Conservation (phyloP, 2,797 vertebrate genomes). For the Phoxinus dragarum region DNA sequence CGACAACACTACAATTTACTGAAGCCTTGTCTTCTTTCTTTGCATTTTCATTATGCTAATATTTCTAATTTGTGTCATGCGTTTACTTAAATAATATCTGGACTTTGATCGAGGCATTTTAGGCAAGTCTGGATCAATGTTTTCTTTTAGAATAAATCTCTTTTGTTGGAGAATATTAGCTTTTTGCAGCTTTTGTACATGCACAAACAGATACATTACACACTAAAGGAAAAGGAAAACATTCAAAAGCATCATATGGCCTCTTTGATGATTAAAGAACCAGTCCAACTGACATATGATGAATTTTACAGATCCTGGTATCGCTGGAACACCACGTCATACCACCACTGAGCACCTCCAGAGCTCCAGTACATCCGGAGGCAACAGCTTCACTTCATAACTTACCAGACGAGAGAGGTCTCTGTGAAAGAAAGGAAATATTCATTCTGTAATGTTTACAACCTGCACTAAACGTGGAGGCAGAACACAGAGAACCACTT, state of each 20-base stretch:
- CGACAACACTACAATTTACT: not conserved
- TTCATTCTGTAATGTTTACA: conserved; percentile 56
- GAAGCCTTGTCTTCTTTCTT: too few species aligned
- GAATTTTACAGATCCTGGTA: conserved; percentile 86
- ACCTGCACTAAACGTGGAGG: conserved; percentile 23
- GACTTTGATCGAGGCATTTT: not conserved
- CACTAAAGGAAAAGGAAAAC: not conserved
- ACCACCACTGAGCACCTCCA: conserved; percentile 85
- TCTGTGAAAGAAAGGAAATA: conserved; percentile 8
- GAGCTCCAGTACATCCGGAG: not conserved
- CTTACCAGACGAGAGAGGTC: not conserved
- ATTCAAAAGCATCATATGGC: not conserved
- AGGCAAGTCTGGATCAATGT: not conserved
- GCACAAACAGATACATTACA: not conserved
- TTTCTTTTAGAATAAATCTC: not conserved
- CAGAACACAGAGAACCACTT: conserved; percentile 30
- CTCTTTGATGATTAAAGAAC: not conserved
- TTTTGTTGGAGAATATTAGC: not conserved
- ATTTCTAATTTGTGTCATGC: not conserved
- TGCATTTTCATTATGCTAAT: too few species aligned
- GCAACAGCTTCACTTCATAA: conserved; percentile 1
- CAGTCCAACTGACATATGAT: not conserved
- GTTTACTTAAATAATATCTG: not conserved
- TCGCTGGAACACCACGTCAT: conserved; percentile 89
- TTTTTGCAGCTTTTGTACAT: not conserved